Evolutionary conservation across 2,797 vertebrate genomes (phyloP).

Genomic region (Lacerta bilineata): DNA sequence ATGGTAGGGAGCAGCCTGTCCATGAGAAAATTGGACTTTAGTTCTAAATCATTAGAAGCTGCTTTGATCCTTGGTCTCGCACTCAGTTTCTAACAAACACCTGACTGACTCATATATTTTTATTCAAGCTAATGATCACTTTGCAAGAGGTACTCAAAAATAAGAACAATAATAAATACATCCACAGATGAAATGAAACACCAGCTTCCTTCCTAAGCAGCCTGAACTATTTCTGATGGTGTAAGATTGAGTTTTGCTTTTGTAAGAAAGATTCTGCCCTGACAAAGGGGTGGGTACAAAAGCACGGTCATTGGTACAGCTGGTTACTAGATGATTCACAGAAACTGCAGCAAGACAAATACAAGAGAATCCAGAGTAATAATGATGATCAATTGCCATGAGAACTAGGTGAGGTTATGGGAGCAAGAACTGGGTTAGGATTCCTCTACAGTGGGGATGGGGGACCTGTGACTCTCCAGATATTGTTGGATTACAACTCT

Average conservation of each 20-base stretch:
- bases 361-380: background rate
- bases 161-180: background rate
- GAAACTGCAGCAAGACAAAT: background rate
- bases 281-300: background rate
- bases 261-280: background rate
- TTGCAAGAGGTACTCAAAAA: background rate
- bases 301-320: background rate
- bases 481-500: background rate
- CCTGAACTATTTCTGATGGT: background rate
- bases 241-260: background rate
- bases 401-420: background rate
- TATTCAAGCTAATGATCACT: background rate
- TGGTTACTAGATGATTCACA: background rate
- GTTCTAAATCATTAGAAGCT: background rate
- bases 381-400: background rate
- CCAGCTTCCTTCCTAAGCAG: background rate
- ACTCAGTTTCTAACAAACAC: background rate
- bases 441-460: background rate
- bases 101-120: background rate
- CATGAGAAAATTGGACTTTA: background rate
- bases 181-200: background rate
- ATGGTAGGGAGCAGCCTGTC: background rate
- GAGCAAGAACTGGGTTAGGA: background rate
- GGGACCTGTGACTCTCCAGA: no score
- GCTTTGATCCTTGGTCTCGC: background rate